Evolutionary conservation across 2,113 vertebrate species (phyloP).

Genomic region (Natator depressus): DNA sequence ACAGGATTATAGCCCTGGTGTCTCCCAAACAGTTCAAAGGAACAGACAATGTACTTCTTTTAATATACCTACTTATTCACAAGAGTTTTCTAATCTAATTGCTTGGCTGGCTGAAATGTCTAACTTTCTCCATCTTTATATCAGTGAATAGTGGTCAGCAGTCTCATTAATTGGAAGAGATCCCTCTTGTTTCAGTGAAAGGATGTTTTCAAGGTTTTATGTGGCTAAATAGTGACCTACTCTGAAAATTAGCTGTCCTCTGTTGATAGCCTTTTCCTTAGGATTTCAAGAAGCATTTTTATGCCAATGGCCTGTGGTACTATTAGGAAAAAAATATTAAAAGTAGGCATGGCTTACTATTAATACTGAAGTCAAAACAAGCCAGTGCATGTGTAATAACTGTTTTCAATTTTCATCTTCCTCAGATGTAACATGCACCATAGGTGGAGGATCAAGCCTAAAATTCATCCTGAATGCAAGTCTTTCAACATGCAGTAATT

Average conservation of each 20-base stretch:
- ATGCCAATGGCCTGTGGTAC: background rate
- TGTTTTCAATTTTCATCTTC: background rate
- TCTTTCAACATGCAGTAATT: background rate
- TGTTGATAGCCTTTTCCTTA: background rate
- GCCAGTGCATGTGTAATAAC: background rate
- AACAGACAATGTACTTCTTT: background rate
- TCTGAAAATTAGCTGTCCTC: background rate
- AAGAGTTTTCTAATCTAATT: background rate
- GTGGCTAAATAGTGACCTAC: background rate
- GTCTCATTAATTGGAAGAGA: background rate
- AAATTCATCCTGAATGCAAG: background rate
- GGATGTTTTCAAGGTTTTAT: background rate
- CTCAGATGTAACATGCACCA: background rate
- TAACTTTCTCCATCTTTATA: background rate
- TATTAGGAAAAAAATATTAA: background rate
- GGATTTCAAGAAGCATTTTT: background rate
- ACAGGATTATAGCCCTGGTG: background rate
- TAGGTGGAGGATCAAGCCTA: background rate
- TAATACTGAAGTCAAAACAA: background rate
- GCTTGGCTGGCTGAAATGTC: background rate
- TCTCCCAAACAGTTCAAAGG: background rate
- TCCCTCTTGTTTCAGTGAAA: background rate
- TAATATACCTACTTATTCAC: background rate
- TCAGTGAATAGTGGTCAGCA: background rate
- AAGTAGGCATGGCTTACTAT: background rate